Evolutionary conservation across 2,888 invertebrate genomes (phyloP), one percentile per base, ranked within the genome.

Genomic region (Drosophila anomalata): DNA sequence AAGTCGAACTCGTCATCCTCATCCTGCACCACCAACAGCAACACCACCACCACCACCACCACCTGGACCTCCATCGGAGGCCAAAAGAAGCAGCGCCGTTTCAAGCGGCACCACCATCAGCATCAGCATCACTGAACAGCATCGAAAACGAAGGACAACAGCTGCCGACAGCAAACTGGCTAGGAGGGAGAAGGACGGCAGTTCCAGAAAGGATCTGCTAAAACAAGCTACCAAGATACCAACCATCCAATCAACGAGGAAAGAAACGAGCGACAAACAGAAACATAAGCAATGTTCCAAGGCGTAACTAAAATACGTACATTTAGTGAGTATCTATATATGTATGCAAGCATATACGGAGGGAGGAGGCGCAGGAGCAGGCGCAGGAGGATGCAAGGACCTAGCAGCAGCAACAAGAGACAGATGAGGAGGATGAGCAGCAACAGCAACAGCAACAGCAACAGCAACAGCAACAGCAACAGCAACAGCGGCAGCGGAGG

Each of bases 221-320:
- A 33, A 57, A 24, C 47, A 48, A 31, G 11, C 31, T 17, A 17
- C 17, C 17, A 17, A 22, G 41, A 52, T 50, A 41, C 11, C 12
- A 42, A 12, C 26, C 17, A 29, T 12, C 7, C 12, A 17, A 54
- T 20, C 42, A 60, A 36, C 22, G n/a, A 36, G 47, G 9, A 44
- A 44, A 56, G 17, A 1, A 56, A 41, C 7, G 12, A 59, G 46
- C 14, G 12, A 50, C 8, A 54, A 46, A 65, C 57, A 26, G 20
- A n/a, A 58, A 42, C 52, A 69, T 71, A 79, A 82, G 86, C 79
- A 82, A 72, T 76, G 77, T 85, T 82, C 46, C 72, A 79, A 73
- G 54, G 68, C 65, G 68, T 65, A 67, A 66, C n/a, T 39, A 53
- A 41, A 47, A 65, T 65, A 65, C 67, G 67, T 67, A 66, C 55